Evolutionary conservation across 1,140 invertebrate genomes (phyloP), one percentile per base, ranked within the genome.

Genomic region (Atta cephalotes): DNA sequence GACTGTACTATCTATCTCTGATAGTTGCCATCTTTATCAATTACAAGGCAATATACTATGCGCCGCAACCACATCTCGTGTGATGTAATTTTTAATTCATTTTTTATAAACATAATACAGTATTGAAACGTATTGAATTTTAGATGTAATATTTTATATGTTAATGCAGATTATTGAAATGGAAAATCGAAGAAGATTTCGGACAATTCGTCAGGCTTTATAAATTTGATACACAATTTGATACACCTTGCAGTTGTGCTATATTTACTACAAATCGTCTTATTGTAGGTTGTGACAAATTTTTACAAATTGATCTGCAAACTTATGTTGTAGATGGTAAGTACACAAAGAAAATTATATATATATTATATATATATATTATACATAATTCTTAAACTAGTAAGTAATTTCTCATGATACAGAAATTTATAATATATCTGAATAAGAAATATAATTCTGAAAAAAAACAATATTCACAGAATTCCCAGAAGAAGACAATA

Each of bases 271-370:
- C 96, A 63, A 96, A 97, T 89, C 96, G 96, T 86, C 95, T 98
- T 0, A 96, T 98, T 35, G 96, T 98, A 77, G 97, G 97, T 60
- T 97, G 97, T 72, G 97, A 98, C 87, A 97, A 97, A 92, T 97
- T 98, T 89, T 98, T 97, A 93, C 97, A 97, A 94, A 96, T 98
- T 58, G 97, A 98, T 94, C 92, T 98, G 60, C 95, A 96, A 16
- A 96, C 96, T 82, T 97, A 97, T 86, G 92, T 94, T 53, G 96
- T 97, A 12, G 96, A 98, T 89, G 96, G 96, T 97, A 88, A 49
- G 76, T 4, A 45, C 49, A 56, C 7, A 39, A 39, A 71, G 25
- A 39, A 25, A 39, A 87, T 35, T 56, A 76, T 31, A 31, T 31
- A 31, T 21, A 21, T 21, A 21, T 72, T 31, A 31, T 31, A 31